Conservation (phyloP, 2,888 invertebrate genomes). For the Hermaeophaga mercurialis region DNA sequence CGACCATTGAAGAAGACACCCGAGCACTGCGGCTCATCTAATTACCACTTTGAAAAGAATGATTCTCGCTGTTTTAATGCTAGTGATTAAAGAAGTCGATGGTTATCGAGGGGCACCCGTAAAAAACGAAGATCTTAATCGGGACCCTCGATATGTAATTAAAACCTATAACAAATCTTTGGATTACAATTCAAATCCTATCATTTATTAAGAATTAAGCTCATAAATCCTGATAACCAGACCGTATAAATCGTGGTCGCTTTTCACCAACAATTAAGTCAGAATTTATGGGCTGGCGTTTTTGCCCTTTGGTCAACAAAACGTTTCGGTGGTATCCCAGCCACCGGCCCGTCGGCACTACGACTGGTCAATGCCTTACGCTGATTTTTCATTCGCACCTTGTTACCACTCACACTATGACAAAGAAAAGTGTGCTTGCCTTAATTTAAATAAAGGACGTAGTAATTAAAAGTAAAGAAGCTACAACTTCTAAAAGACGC, state of each 20-base stretch:
- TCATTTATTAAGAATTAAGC: slow-evolving; percentile 55
- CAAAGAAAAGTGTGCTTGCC: too few species aligned
- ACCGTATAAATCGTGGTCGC: slow-evolving; percentile 51
- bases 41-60: slow-evolving; percentile 44
- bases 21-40: slow-evolving; percentile 30
- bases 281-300: slow-evolving; percentile 51
- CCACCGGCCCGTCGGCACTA: slow-evolving; percentile 19
- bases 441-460: too few species aligned
- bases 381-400: slow-evolving; percentile 14
- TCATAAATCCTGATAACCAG: slow-evolving; percentile 52
- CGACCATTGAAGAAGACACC: slow-evolving; percentile 11
- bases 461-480: too few species aligned
- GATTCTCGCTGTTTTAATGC: slow-evolving; percentile 45
- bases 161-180: slow-evolving; percentile 55
- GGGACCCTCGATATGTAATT: slow-evolving; percentile 49
- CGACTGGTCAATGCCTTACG: slow-evolving; percentile 5
- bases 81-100: slow-evolving; percentile 47
- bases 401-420: not conserved
- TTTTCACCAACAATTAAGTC: slow-evolving; percentile 57
- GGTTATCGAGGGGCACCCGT: slow-evolving; percentile 47
- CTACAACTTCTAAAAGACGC: too few species aligned
- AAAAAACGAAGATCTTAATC: slow-evolving; percentile 52
- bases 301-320: slow-evolving; percentile 53
- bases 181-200: slow-evolving; percentile 55
- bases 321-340: slow-evolving; percentile 27